A percentile compares a stretch with the other conserved stretches of the same genome.
These are phyloP conservation scores for Leguminivora glycinivorella DNA, from an alignment of 1,140 invertebrate genomes.

Conservation along the genomic window DNA sequence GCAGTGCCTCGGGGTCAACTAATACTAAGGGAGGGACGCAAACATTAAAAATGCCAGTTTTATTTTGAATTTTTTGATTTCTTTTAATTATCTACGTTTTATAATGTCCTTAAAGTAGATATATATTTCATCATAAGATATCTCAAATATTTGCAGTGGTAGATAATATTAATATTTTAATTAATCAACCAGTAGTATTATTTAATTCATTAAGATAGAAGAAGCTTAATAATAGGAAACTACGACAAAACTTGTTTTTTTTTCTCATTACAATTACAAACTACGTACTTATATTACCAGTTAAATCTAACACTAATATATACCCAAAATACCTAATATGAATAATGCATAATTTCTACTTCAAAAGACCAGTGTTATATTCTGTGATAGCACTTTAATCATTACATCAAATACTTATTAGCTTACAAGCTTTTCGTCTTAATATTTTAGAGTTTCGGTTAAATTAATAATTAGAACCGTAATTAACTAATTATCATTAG, in stretches of 20 bases:
- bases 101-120: conserved; percentile 80
- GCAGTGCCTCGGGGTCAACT: conserved; percentile 41
- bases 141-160: conserved; percentile 80
- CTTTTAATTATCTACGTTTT: conserved; percentile 80
- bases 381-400: conserved; percentile 71
- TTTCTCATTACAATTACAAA: conserved; percentile 76
- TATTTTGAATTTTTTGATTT: conserved; percentile 79
- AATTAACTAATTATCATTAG: conserved; percentile 81
- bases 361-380: conserved; percentile 71
- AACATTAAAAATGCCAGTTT: conserved; percentile 77
- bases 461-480: conserved; percentile 80
- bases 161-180: conserved; percentile 78
- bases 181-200: conserved; percentile 79
- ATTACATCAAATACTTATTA: conserved; percentile 66
- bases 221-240: conserved; percentile 79
- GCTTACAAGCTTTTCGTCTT: conserved; percentile 74
- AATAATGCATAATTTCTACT: conserved; percentile 78
- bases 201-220: conserved; percentile 79
- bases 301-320: conserved; percentile 78
- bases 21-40: conserved; percentile 45
- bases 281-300: conserved; percentile 76
- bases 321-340: conserved; percentile 80
- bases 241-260: conserved; percentile 76
- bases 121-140: conserved; percentile 80
- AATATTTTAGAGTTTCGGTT: conserved; percentile 72